These are phyloP conservation scores for Apotomis turbidana DNA, from an alignment of 2,888 invertebrate species.

Conservation along the genomic window DNA sequence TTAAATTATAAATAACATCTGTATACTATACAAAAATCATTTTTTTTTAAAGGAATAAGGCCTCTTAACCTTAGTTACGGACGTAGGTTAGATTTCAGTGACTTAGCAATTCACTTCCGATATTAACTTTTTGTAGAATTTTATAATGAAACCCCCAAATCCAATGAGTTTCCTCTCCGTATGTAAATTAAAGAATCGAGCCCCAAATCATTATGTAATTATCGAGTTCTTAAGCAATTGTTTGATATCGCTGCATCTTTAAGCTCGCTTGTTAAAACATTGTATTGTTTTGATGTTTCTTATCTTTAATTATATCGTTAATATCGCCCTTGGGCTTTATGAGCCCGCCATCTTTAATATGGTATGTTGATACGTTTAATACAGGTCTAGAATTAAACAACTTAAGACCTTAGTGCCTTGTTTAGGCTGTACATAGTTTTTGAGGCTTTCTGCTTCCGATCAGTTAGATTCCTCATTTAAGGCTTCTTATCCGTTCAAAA, in stretches of 20 bases:
- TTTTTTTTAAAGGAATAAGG: too few species aligned
- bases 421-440: too few species aligned
- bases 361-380: not conserved
- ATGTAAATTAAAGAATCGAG: not conserved
- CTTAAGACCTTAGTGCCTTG: too few species aligned
- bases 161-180: not conserved
- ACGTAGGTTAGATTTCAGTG: too few species aligned
- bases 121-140: not conserved
- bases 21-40: too few species aligned
- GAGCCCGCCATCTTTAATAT: not conserved
- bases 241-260: not conserved
- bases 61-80: too few species aligned
- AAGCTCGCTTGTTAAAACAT: constrained; percentile 1
- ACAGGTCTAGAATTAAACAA: not conserved
- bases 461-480: too few species aligned
- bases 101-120: too few species aligned
- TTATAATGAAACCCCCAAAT: not conserved
- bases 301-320: not conserved
- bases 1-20: too few species aligned
- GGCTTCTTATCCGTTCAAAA: too few species aligned
- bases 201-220: not conserved
- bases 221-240: not conserved
- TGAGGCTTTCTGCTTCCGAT: too few species aligned
- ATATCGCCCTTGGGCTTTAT: not conserved
- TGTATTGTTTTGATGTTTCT: not conserved